Conservation (phyloP, 2,797 vertebrate genomes). For the Sebastes goodei region DNA sequence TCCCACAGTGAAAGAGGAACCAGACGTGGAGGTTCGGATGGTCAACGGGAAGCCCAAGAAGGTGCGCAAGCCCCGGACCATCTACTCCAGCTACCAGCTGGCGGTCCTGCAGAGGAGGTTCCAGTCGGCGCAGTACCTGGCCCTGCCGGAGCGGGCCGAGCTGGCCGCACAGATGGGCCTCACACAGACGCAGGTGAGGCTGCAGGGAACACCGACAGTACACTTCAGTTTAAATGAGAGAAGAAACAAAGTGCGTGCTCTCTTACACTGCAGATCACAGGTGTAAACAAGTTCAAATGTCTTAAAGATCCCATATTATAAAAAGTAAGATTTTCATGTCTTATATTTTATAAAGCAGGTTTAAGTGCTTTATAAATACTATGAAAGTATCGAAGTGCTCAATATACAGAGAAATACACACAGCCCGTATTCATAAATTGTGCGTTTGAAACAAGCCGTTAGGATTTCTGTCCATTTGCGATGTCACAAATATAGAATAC, state of each 20-base stretch:
- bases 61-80: slow-evolving; percentile 92
- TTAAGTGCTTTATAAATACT: too few relatives aligned
- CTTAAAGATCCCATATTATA: too few relatives aligned
- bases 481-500: too few relatives aligned
- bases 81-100: slow-evolving; percentile 95
- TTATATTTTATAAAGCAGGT: too few relatives aligned
- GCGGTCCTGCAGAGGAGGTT: slow-evolving; percentile 91
- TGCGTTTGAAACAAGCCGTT: too few relatives aligned
- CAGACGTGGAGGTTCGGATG: slow-evolving; percentile 90
- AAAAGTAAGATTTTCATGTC: too few relatives aligned
- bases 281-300: background rate
- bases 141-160: slow-evolving; percentile 91
- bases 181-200: slow-evolving; percentile 90
- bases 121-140: slow-evolving; percentile 94
- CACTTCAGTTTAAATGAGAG: too few relatives aligned
- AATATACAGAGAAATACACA: too few relatives aligned
- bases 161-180: slow-evolving; percentile 92
- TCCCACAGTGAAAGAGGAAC: slow-evolving; percentile 89
- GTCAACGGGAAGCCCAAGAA: slow-evolving; percentile 95
- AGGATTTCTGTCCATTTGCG: too few relatives aligned
- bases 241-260: background rate
- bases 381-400: too few relatives aligned
- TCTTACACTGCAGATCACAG: background rate
- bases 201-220: background rate
- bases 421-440: too few relatives aligned